These are phyloP conservation scores for Mechanitis messenoides DNA, from an alignment of 2,888 invertebrate species.

Conservation along the genomic window DNA sequence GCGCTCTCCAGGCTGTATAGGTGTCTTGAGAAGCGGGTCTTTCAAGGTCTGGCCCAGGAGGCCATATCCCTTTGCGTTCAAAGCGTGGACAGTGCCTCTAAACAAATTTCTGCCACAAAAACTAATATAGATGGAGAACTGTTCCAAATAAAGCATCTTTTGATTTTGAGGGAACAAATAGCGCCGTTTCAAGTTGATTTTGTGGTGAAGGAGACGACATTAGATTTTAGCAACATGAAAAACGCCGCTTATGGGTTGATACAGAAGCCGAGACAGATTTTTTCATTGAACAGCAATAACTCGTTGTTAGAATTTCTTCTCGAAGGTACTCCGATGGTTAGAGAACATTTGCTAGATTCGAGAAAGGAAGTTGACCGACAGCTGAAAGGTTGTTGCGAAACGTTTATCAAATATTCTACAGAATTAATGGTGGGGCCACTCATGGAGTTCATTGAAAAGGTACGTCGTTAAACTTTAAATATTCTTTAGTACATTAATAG, in stretches of 20 bases:
- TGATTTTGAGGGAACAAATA: constrained; percentile 97
- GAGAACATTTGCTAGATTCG: constrained; percentile 94
- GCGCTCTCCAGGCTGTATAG: constrained; percentile 90
- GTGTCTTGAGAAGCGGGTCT: constrained; percentile 95
- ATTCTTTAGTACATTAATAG: too few relatives aligned
- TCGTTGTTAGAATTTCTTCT: constrained; percentile 93
- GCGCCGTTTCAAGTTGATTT: constrained; percentile 98
- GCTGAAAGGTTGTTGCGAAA: constrained; percentile 92
- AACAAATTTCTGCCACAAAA: constrained; percentile 85
- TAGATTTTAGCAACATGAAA: constrained; percentile 96
- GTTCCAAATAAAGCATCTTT: constrained; percentile 98
- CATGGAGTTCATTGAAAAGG: constrained; percentile 84
- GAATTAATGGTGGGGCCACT: constrained; percentile 85
- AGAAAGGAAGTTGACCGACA: constrained; percentile 97
- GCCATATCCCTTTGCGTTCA: constrained; percentile 94
- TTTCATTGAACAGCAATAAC: constrained; percentile 91
- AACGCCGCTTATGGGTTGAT: constrained; percentile 86
- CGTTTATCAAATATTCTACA: constrained; percentile 88
- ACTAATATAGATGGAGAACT: constrained; percentile 93
- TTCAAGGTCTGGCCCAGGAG: constrained; percentile 98
- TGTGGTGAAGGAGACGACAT: constrained; percentile 91
- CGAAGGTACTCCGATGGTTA: constrained; percentile 95
- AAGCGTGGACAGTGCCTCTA: constrained; percentile 89
- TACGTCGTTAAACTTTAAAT: constrained; percentile 37
- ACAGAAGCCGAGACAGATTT: constrained; percentile 88